phyloP scores from a whole-genome alignment of 2,113 vertebrate species.

The Apodemus sylvaticus region DNA sequence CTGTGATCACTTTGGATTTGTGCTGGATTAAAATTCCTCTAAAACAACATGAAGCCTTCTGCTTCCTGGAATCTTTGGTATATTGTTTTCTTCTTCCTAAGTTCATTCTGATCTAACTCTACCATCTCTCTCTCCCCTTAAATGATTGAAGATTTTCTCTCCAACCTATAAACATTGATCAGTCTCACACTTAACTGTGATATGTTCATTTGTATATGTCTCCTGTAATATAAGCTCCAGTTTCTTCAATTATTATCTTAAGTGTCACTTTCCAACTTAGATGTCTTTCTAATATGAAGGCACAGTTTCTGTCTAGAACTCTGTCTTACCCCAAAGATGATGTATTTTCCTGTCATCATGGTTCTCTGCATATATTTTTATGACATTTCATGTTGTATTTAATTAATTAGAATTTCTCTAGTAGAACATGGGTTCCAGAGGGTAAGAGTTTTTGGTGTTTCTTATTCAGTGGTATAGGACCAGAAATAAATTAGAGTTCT shows the following conservation, averaged over 20 bases:
- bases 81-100: background rate
- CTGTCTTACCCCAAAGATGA: background rate
- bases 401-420: background rate
- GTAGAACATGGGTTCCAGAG: background rate
- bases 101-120: background rate
- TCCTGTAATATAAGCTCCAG: fast-evolving
- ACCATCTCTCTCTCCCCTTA: too few species aligned
- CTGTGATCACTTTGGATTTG: too few species aligned
- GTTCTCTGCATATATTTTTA: background rate
- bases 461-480: background rate
- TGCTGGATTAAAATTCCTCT: too few species aligned
- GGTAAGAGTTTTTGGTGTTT: background rate
- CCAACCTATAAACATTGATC: background rate
- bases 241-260: background rate
- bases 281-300: background rate
- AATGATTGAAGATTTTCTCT: background rate
- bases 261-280: background rate
- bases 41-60: background rate
- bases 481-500: too few species aligned
- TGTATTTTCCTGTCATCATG: background rate
- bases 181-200: fast-evolving
- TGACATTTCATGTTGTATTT: background rate
- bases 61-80: too few species aligned
- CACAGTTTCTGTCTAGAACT: background rate
- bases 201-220: background rate